A percentile compares a stretch with the other conserved stretches of the same genome.
These are phyloP conservation scores for Margaritifera margaritifera DNA, from an alignment of 2,888 invertebrate species.

Conservation along the genomic window DNA sequence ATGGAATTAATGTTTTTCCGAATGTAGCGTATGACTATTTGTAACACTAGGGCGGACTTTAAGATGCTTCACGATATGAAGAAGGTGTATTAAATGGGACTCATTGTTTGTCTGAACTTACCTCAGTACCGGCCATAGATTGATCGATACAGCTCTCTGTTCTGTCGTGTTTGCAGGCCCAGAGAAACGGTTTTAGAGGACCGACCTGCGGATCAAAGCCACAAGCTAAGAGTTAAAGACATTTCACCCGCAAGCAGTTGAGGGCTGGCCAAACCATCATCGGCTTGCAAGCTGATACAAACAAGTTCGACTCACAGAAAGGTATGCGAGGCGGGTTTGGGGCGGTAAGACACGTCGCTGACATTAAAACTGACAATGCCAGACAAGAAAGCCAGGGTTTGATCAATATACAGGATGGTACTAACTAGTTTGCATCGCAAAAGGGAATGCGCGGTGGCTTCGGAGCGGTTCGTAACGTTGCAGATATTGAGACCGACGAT, in stretches of 20 bases:
- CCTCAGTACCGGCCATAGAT: no score
- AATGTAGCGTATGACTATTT: no score
- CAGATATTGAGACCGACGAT: slow-evolving; percentile 68
- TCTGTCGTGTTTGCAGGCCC: slow-evolving; percentile 47
- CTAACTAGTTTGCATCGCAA: slow-evolving; percentile 59
- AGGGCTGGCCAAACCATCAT: slow-evolving; percentile 49
- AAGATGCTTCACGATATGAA: no score
- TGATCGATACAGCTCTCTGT: no score
- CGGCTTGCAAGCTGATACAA: slow-evolving; percentile 64
- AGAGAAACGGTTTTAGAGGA: slow-evolving; percentile 63
- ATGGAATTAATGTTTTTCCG: no score
- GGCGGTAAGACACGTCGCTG: slow-evolving; percentile 58
- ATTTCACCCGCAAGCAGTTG: slow-evolving; percentile 64
- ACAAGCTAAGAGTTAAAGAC: slow-evolving; percentile 50
- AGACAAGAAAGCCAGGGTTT: slow-evolving; percentile 50
- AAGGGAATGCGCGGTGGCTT: slow-evolving; percentile 56
- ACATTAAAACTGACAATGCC: slow-evolving; percentile 55
- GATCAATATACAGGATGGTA: slow-evolving; percentile 62
- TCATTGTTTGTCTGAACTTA: no score
- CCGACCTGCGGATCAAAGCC: slow-evolving; percentile 65
- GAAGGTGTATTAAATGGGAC: no score
- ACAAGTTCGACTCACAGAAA: slow-evolving; percentile 62
- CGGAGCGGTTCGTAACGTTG: slow-evolving; percentile 65
- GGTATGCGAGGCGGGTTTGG: slow-evolving; percentile 61
- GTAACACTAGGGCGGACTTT: no score